Evolutionary conservation across 2,888 invertebrate species (phyloP).

Genomic region (Hydropsyche betteni): DNA sequence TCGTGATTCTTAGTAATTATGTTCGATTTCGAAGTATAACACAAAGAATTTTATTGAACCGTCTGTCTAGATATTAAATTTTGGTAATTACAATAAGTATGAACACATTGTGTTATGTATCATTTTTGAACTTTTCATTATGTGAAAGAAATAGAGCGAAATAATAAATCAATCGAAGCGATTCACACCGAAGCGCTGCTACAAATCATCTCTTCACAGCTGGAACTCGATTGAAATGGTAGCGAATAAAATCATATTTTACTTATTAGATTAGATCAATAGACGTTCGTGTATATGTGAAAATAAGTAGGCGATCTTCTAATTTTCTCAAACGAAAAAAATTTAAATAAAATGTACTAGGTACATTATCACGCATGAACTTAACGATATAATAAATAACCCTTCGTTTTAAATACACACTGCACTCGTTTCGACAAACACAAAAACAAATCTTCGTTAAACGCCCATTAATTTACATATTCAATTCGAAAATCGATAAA

Average conservation of each 20-base stretch:
- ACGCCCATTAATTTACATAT: constrained; percentile 45
- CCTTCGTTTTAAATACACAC: neutral
- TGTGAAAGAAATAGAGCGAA: no score
- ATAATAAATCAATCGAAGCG: no score
- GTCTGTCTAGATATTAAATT: no score
- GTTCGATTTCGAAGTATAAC: no score
- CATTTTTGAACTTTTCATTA: no score
- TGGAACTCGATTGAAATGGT: constrained; percentile 23
- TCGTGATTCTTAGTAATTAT: no score
- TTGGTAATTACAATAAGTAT: no score
- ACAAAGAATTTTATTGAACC: no score
- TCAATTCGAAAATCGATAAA: constrained; percentile 48
- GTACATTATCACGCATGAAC: neutral
- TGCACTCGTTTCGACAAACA: constrained; percentile 11
- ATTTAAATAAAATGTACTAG: neutral
- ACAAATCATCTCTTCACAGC: constrained; percentile 24
- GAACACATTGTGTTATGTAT: no score
- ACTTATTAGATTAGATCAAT: no score
- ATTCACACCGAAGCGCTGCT: constrained; percentile 3
- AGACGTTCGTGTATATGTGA: neutral
- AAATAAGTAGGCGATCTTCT: neutral
- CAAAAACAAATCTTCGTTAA: constrained; percentile 41
- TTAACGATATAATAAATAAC: neutral
- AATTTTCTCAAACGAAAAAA: neutral
- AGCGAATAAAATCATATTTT: constrained; percentile 26